phyloP scores from a whole-genome alignment of 2,113 vertebrate species.

The Xenopus borealis region DNA sequence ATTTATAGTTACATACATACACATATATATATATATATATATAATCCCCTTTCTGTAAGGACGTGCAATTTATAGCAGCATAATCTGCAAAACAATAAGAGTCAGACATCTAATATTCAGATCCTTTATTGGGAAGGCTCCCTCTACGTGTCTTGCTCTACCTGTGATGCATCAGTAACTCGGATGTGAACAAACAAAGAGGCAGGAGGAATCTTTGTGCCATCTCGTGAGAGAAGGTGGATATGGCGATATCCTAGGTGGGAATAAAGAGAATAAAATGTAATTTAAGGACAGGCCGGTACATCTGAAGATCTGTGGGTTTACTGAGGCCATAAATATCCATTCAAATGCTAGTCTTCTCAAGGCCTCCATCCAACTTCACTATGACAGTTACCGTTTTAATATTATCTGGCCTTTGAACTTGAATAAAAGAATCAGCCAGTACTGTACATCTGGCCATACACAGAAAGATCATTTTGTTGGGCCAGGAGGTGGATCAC shows the following conservation, averaged over 20 bases:
- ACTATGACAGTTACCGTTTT: too few relatives aligned
- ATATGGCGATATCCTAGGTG: constrained; percentile 89
- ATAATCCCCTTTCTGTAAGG: neutral
- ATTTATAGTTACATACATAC: neutral
- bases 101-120: neutral
- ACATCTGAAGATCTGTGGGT: too few relatives aligned
- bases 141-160: neutral
- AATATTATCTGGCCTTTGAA: too few relatives aligned
- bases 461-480: too few relatives aligned
- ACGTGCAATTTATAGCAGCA: constrained; percentile 31
- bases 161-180: constrained; percentile 53
- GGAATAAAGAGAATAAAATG: neutral
- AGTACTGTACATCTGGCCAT: too few relatives aligned
- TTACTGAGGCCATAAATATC: too few relatives aligned
- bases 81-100: neutral
- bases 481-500: too few relatives aligned
- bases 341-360: too few relatives aligned
- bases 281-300: too few relatives aligned
- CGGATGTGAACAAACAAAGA: constrained; percentile 83
- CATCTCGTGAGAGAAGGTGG: constrained; percentile 88
- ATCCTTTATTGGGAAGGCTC: neutral
- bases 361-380: too few relatives aligned
- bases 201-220: constrained; percentile 81
- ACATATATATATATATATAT: constrained; percentile 23
- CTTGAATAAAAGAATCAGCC: too few relatives aligned